A percentile compares a stretch with the other conserved stretches of the same genome.
Evolutionary conservation across 2,888 invertebrate genomes (phyloP).

Genomic region (Melolontha melolontha): DNA sequence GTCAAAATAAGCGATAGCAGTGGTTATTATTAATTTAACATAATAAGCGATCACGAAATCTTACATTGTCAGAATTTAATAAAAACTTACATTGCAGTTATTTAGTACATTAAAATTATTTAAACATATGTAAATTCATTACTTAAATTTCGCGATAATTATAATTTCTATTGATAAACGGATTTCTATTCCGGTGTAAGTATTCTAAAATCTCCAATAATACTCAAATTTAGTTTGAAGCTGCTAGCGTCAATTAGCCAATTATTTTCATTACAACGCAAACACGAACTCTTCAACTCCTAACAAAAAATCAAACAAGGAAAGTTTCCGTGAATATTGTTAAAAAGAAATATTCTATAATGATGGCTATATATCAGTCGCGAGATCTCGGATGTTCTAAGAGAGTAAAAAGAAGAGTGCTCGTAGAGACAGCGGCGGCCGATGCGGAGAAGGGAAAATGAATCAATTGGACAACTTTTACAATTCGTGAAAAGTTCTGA

Average conservation of each 20-base stretch:
- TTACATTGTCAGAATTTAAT: too few relatives aligned
- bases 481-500: conserved; percentile 52
- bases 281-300: conserved; percentile 6
- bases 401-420: conserved; percentile 2
- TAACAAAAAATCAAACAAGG: not conserved
- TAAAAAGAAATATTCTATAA: conserved; percentile 28
- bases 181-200: too few relatives aligned
- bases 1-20: too few relatives aligned
- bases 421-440: not conserved
- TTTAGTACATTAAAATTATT: too few relatives aligned
- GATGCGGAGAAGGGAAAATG: conserved; percentile 20
- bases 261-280: conserved; percentile 10
- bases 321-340: conserved; percentile 21
- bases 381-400: conserved; percentile 11
- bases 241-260: conserved; percentile 20
- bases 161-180: too few relatives aligned
- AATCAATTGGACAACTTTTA: conserved; percentile 42
- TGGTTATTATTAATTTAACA: too few relatives aligned
- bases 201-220: not conserved
- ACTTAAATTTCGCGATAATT: too few relatives aligned
- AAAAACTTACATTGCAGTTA: too few relatives aligned
- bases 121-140: too few relatives aligned
- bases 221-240: not conserved
- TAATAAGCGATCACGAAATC: too few relatives aligned
- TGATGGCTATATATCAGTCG: conserved; percentile 30